Percentiles rank a stretch among this genome's conserved stretches.
phyloP scores from a whole-genome alignment of 2,888 invertebrate species.

The Mylabris sibirica region DNA sequence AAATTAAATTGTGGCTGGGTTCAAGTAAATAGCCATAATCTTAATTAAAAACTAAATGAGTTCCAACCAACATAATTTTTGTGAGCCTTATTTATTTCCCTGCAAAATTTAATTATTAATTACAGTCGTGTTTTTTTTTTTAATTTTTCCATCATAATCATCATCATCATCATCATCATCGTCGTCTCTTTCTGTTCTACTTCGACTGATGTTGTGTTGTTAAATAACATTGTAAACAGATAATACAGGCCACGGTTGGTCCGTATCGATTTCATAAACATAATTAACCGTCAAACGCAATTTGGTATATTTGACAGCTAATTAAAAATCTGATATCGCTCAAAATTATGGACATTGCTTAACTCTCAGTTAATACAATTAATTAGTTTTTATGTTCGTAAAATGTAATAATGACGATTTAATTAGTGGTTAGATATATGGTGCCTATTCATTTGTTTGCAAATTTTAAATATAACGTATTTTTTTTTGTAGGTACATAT shows the following conservation, averaged over 20 bases:
- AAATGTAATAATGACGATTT: slow-evolving; percentile 31
- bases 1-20: slow-evolving; percentile 48
- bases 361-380: slow-evolving; percentile 48
- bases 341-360: slow-evolving; percentile 51
- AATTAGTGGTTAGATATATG: slow-evolving; percentile 25
- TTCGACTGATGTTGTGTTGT: slow-evolving; percentile 25
- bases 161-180: neutral
- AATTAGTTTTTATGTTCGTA: slow-evolving; percentile 47
- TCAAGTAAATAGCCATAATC: slow-evolving; percentile 49
- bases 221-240: slow-evolving; percentile 45
- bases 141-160: slow-evolving; percentile 3
- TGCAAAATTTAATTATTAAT: slow-evolving; percentile 48
- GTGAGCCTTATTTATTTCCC: slow-evolving; percentile 47
- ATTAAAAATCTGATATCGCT: slow-evolving; percentile 58
- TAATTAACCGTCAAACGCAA: slow-evolving; percentile 59
- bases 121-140: slow-evolving; percentile 18
- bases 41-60: slow-evolving; percentile 55
- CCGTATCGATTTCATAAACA: slow-evolving; percentile 54
- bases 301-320: slow-evolving; percentile 60
- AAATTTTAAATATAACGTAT: slow-evolving; percentile 24
- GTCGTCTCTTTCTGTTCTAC: neutral
- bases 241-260: slow-evolving; percentile 35
- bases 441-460: slow-evolving; percentile 18
- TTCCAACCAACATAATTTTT: slow-evolving; percentile 49
- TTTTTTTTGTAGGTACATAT: slow-evolving; percentile 17